phyloP scores from a whole-genome alignment of 2,888 invertebrate species.

The Esperia sulphurella region DNA sequence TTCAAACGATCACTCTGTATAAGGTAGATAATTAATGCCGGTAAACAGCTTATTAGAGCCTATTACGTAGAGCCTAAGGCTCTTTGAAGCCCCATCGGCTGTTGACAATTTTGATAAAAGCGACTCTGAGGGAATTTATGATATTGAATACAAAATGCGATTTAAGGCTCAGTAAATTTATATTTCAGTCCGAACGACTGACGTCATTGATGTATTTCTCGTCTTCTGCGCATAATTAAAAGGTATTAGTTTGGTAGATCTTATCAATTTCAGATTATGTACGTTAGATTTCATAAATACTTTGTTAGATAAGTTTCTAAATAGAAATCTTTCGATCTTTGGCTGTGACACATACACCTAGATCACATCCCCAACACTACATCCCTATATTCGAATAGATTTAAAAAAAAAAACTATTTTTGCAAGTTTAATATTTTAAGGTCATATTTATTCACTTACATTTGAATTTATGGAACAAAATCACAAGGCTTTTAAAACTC shows the following conservation, averaged over 20 bases:
- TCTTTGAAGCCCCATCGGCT: not conserved
- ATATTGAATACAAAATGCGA: not conserved
- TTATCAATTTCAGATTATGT: too few species aligned
- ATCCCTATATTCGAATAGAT: too few species aligned
- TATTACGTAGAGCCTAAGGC: not conserved
- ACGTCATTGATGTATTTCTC: not conserved
- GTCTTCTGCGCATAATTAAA: not conserved
- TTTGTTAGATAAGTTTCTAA: not conserved
- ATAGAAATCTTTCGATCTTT: not conserved
- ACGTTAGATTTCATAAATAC: too few species aligned
- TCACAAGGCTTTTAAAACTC: too few species aligned
- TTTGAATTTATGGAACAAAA: too few species aligned
- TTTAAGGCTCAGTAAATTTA: not conserved
- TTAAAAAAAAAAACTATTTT: too few species aligned
- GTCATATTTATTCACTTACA: too few species aligned
- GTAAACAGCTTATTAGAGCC: constrained; percentile 1
- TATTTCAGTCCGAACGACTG: not conserved
- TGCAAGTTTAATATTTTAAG: too few species aligned
- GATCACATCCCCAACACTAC: too few species aligned
- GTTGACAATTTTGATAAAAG: not conserved
- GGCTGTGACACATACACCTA: too few species aligned
- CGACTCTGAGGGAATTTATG: not conserved
- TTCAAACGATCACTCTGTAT: not conserved
- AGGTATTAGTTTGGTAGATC: too few species aligned
- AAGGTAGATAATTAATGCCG: not conserved